phyloP scores from a whole-genome alignment of 2,113 vertebrate species.

The Tiliqua scincoides region DNA sequence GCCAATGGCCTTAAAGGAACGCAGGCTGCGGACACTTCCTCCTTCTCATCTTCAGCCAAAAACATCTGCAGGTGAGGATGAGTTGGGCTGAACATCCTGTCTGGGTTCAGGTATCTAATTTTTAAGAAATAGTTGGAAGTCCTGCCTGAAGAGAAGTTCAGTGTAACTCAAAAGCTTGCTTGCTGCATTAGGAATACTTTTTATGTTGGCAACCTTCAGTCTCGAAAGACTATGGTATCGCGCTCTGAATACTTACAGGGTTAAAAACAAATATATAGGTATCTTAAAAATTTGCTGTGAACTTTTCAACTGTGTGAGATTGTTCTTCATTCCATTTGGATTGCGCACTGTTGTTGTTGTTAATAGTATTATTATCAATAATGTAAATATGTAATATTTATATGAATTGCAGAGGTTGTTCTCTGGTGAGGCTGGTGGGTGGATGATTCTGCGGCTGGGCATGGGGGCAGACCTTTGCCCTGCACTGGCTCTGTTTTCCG shows the following conservation, averaged over 20 bases:
- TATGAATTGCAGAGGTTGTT: no score
- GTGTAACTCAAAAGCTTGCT: background rate
- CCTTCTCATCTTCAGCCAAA: background rate
- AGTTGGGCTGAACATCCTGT: background rate
- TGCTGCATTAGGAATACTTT: no score
- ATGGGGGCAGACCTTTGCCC: no score
- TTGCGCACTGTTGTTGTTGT: background rate
- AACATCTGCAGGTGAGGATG: background rate
- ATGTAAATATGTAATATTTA: no score
- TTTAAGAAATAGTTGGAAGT: no score
- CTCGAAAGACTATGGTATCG: no score
- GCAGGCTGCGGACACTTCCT: background rate
- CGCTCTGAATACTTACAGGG: background rate
- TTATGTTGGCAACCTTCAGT: no score
- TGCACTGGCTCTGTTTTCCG: no score
- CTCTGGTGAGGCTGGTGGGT: no score
- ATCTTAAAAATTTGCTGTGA: background rate
- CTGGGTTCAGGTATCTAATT: background rate
- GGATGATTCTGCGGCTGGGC: no score
- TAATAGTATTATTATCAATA: no score
- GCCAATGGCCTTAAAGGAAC: no score
- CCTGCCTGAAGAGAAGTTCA: background rate
- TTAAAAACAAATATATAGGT: background rate
- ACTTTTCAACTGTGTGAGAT: background rate
- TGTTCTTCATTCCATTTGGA: background rate